phyloP scores from a whole-genome alignment of 2,888 invertebrate genomes.

The Agrenia bidenticulata region DNA sequence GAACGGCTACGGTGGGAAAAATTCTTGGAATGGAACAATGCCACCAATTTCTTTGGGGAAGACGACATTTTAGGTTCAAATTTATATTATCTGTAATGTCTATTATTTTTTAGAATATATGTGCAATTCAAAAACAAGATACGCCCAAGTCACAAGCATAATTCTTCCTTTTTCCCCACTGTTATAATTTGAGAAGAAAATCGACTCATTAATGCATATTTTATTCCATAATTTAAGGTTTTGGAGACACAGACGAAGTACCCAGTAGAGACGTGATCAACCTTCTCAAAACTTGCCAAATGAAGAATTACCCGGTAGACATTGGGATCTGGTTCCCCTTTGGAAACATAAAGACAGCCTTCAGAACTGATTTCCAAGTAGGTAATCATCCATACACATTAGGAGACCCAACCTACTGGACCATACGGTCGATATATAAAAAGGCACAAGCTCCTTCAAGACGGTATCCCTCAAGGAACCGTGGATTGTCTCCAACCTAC shows the following conservation, averaged over 20 bases:
- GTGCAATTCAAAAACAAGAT: too few species aligned
- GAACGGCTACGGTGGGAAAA: conserved; percentile 19
- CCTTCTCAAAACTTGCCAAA: conserved; percentile 13
- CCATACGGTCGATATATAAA: background rate
- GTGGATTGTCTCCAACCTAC: conserved; percentile 5
- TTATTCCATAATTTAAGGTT: conserved; percentile 14
- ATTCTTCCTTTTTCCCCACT: background rate
- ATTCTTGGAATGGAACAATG: conserved; percentile 26
- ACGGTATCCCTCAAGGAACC: conserved; percentile 6
- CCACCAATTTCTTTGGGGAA: conserved; percentile 8
- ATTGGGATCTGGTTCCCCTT: conserved; percentile 30
- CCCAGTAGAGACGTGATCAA: conserved; percentile 18
- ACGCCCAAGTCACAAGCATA: too few species aligned
- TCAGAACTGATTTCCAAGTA: conserved; percentile 16
- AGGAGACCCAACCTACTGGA: conserved; percentile 21
- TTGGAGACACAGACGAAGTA: conserved; percentile 25
- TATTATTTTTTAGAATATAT: too few species aligned
- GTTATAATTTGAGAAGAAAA: too few species aligned
- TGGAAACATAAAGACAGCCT: conserved; percentile 20
- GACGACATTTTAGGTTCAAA: conserved; percentile 18
- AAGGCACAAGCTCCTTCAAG: background rate
- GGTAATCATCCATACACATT: background rate
- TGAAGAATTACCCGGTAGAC: background rate
- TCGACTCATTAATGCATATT: too few species aligned
- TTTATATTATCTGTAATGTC: background rate